Conservation (phyloP, 2,113 vertebrate genomes). For the Grallaria varia region DNA sequence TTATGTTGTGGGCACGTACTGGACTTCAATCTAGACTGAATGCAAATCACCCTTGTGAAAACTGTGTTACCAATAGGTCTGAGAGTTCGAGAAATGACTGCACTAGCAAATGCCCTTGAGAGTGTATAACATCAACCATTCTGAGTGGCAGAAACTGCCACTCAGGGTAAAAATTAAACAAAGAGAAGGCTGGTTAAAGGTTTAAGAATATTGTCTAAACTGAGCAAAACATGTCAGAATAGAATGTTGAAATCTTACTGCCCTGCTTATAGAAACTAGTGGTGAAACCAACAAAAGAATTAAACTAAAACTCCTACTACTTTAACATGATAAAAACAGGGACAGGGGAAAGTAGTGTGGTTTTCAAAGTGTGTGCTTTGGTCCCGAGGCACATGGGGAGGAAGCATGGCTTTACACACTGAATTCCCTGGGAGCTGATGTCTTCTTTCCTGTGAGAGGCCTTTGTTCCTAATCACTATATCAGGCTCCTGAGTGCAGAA, state of each 20-base stretch:
- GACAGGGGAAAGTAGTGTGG: fast-evolving
- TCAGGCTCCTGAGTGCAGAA: neutral
- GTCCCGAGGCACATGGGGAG: neutral
- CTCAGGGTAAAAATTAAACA: neutral
- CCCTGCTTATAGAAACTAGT: neutral
- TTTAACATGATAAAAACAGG: neutral
- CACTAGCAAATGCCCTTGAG: conserved; percentile 4
- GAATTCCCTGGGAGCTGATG: neutral
- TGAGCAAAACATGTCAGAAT: neutral
- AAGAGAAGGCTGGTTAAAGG: neutral
- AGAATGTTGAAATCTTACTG: neutral
- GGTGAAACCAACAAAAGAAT: neutral
- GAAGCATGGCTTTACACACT: neutral
- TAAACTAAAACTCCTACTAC: neutral
- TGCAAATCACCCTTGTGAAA: conserved; percentile 50
- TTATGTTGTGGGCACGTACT: conserved; percentile 23
- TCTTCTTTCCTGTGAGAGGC: neutral
- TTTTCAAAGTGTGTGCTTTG: neutral
- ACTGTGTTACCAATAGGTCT: neutral
- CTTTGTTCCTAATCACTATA: neutral
- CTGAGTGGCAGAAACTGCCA: neutral
- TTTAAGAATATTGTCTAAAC: neutral
- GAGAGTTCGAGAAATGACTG: conserved; percentile 13
- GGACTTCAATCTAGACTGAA: conserved; percentile 28
- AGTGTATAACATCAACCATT: neutral